phyloP scores from a whole-genome alignment of 2,888 invertebrate genomes.

The Pardosa pseudoannulata region DNA sequence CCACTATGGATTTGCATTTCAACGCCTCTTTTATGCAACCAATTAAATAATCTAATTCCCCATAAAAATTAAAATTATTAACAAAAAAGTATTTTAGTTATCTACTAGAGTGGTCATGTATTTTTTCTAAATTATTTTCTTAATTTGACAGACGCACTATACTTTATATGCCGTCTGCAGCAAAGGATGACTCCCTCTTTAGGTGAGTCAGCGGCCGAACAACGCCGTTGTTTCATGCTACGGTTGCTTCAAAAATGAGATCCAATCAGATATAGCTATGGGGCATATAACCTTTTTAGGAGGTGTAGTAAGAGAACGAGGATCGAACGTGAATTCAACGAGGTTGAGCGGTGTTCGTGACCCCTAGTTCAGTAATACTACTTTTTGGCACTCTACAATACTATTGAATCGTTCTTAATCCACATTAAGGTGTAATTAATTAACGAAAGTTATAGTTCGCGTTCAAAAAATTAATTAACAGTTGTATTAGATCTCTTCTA shows the following conservation, averaged over 20 bases:
- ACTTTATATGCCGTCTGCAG: constrained; percentile 28
- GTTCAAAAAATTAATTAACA: too few species aligned
- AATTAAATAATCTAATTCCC: background rate
- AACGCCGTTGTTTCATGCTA: constrained; percentile 71
- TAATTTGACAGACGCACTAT: constrained; percentile 32
- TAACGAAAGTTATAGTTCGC: too few species aligned
- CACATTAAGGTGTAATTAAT: background rate
- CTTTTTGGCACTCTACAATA: background rate
- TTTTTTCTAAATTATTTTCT: background rate
- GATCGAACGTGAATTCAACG: constrained; percentile 59
- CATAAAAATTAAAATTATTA: background rate
- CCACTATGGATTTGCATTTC: constrained; percentile 54
- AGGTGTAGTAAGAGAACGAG: constrained; percentile 59
- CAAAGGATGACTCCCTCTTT: constrained; percentile 51
- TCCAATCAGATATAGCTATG: constrained; percentile 70
- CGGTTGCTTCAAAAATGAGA: constrained; percentile 67
- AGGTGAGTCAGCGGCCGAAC: constrained; percentile 70
- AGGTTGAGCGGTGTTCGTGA: constrained; percentile 26
- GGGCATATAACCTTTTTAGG: constrained; percentile 72
- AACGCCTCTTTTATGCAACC: constrained; percentile 57
- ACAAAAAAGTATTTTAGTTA: background rate
- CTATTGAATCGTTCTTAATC: background rate
- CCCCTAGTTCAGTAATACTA: background rate
- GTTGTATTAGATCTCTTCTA: too few species aligned
- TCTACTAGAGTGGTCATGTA: background rate